These are phyloP conservation scores for Drosophila pseudoananassae DNA, from an alignment of 1,140 invertebrate species.

Conservation along the genomic window DNA sequence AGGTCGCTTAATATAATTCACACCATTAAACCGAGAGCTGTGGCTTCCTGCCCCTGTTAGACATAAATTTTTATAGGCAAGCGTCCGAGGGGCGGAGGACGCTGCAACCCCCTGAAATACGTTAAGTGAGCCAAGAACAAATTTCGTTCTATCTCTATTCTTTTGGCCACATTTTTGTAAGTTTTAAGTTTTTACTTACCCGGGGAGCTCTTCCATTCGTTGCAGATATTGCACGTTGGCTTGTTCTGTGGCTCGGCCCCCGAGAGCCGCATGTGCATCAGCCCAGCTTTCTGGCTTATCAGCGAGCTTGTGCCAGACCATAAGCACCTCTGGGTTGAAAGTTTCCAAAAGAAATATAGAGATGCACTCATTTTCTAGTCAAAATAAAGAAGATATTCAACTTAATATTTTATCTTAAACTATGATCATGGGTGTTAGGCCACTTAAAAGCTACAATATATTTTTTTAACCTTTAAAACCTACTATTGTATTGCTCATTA, in stretches of 20 bases:
- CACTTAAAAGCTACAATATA: too few species aligned
- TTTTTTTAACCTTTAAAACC: too few species aligned
- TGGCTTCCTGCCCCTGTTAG: constrained; percentile 59
- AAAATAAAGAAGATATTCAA: too few species aligned
- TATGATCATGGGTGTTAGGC: too few species aligned
- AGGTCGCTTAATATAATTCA: constrained; percentile 77
- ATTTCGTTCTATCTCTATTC: constrained; percentile 46
- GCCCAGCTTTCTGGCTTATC: constrained; percentile 69
- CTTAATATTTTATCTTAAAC: too few species aligned
- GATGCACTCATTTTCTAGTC: too few species aligned
- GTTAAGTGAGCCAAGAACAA: constrained; percentile 62
- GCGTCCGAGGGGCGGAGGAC: too few species aligned
- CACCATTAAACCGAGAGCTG: constrained; percentile 80
- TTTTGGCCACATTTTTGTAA: constrained; percentile 52
- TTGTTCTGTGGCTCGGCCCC: constrained; percentile 16
- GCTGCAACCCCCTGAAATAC: constrained; percentile 41
- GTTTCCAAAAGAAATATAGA: neutral
- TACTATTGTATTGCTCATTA: too few species aligned
- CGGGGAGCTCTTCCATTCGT: constrained; percentile 8
- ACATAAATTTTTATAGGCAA: constrained; percentile 82
- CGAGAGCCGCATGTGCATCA: constrained; percentile 36
- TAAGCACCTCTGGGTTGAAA: constrained; percentile 26
- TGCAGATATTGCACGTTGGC: too few species aligned
- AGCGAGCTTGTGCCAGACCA: constrained; percentile 63
- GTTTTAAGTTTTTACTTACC: constrained; percentile 31